These are phyloP conservation scores for Sebastes glaucus DNA, from an alignment of 2,797 vertebrate species.

Conservation along the genomic window DNA sequence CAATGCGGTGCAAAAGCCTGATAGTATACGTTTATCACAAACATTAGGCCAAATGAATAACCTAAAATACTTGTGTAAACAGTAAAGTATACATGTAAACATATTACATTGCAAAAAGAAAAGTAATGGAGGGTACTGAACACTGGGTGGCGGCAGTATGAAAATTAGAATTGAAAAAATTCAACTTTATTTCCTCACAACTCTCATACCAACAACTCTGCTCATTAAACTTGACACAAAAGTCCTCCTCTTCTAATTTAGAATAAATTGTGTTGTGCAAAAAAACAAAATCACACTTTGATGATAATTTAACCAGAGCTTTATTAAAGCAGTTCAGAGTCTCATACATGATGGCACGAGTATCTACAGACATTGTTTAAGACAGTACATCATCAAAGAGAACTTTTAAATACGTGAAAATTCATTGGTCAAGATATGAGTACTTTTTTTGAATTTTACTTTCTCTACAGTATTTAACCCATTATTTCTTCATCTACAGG, in stretches of 20 bases:
- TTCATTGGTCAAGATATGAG: conserved; percentile 32
- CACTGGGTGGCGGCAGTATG: conserved; percentile 32
- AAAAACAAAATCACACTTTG: neutral
- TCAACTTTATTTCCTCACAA: neutral
- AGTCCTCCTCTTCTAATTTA: neutral
- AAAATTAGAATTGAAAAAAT: neutral
- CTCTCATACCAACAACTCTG: neutral
- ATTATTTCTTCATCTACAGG: conserved; percentile 9
- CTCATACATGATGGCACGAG: conserved; percentile 51
- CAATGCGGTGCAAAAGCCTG: neutral
- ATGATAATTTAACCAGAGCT: conserved; percentile 56
- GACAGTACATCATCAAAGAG: conserved; percentile 56
- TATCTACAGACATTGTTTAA: conserved; percentile 29
- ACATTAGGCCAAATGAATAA: neutral
- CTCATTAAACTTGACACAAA: neutral
- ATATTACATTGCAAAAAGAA: neutral
- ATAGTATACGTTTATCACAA: neutral
- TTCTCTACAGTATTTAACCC: conserved; percentile 32
- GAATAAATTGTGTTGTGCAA: neutral
- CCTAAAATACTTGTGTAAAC: too few species aligned
- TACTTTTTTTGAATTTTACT: neutral
- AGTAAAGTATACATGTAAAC: neutral
- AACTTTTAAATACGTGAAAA: conserved; percentile 67
- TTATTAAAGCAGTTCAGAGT: conserved; percentile 75
- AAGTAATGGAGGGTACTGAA: neutral